Evolutionary conservation across 2,888 invertebrate species (phyloP).

Genomic region (Cyclophora punctaria): DNA sequence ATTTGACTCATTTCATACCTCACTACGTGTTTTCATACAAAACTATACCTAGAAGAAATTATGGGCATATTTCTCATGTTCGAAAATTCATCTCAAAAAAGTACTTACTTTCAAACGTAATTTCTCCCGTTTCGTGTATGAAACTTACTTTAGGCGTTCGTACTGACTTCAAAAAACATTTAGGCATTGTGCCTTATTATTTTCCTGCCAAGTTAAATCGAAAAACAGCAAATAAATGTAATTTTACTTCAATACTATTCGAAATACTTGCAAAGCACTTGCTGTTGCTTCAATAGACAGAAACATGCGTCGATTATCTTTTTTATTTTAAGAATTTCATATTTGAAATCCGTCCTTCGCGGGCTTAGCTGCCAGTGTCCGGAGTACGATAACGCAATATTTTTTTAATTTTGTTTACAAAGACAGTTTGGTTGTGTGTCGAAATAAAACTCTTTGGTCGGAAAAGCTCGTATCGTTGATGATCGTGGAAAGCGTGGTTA

Average conservation of each 20-base stretch:
- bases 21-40: no score
- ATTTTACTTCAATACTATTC: conserved; percentile 10
- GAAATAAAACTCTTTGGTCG: conserved; percentile 34
- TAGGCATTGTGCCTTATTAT: conserved; percentile 47
- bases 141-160: conserved; percentile 40
- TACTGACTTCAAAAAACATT: conserved; percentile 56
- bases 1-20: no score
- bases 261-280: conserved; percentile 58
- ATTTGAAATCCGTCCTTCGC: conserved; percentile 37
- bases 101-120: conserved; percentile 46
- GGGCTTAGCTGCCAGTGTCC: conserved; percentile 40
- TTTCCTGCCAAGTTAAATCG: conserved; percentile 7
- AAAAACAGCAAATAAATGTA: conserved; percentile 7
- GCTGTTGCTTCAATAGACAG: conserved; percentile 38
- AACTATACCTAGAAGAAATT: no score
- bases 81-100: no score
- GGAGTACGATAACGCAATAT: conserved; percentile 15
- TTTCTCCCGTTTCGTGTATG: conserved; percentile 47
- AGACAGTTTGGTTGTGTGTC: conserved; percentile 27
- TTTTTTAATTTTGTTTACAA: conserved; percentile 30
- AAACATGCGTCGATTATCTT: conserved; percentile 48
- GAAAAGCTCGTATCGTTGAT: conserved; percentile 39
- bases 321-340: conserved; percentile 55
- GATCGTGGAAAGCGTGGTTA: conserved; percentile 53
- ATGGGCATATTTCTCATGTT: no score